phyloP scores from a whole-genome alignment of 2,113 vertebrate genomes.

The Platichthys stellatus region DNA sequence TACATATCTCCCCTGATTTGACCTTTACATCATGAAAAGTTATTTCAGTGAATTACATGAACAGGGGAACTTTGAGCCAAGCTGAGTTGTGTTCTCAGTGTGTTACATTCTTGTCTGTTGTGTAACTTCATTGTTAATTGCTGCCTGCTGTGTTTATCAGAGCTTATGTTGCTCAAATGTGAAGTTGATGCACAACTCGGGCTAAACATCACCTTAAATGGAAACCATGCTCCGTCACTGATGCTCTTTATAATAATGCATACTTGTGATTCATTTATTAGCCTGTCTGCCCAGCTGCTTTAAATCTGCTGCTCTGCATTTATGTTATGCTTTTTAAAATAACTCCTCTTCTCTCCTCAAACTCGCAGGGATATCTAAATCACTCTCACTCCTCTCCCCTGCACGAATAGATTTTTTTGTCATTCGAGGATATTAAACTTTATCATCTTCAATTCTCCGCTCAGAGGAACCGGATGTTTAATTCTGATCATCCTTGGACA shows the following conservation, averaged over 20 bases:
- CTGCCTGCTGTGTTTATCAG: background rate
- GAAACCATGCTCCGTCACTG: background rate
- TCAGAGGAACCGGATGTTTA: constrained; percentile 47
- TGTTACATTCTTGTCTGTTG: background rate
- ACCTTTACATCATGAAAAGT: no score
- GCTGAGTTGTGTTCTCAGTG: no score
- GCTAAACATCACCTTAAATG: background rate
- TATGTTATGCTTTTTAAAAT: constrained; percentile 22
- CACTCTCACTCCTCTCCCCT: constrained; percentile 1
- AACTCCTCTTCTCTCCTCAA: constrained; percentile 25
- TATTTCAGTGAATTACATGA: background rate
- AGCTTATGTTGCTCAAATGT: background rate
- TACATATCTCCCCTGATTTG: background rate
- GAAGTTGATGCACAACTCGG: background rate
- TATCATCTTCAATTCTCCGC: constrained; percentile 40
- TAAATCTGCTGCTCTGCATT: constrained; percentile 3
- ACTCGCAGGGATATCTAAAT: constrained; percentile 30
- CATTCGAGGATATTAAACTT: constrained; percentile 52
- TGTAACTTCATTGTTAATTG: background rate
- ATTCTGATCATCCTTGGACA: constrained; percentile 45
- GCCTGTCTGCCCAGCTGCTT: background rate
- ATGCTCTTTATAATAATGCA: background rate
- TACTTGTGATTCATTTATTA: background rate
- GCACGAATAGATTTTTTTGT: constrained; percentile 20
- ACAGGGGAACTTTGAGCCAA: background rate